Evolutionary conservation across 2,888 invertebrate species (phyloP).

Genomic region (Artemia sinica): DNA sequence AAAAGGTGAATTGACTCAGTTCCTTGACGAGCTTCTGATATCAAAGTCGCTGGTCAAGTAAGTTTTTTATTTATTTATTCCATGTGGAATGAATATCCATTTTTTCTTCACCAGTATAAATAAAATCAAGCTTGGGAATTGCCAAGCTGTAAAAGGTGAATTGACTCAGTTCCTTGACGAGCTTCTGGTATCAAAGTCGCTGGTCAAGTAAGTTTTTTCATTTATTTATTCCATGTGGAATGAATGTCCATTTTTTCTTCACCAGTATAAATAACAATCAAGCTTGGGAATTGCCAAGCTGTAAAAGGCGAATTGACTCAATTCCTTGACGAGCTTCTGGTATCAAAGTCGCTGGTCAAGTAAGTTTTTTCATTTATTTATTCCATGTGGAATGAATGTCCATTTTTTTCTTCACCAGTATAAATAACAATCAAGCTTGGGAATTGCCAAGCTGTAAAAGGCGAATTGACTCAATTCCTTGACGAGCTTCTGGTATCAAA

Average conservation of each 20-base stretch:
- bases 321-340: constrained; percentile 95
- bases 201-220: constrained; percentile 50
- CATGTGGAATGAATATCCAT: no score
- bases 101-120: constrained; percentile 33
- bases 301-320: constrained; percentile 88
- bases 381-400: no score
- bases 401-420: no score
- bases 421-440: constrained; percentile 86
- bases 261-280: constrained; percentile 60
- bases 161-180: constrained; percentile 98
- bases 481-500: constrained; percentile 97
- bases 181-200: constrained; percentile 83
- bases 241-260: no score
- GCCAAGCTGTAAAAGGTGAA: constrained; percentile 82
- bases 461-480: constrained; percentile 91
- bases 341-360: constrained; percentile 83
- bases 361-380: constrained; percentile 30
- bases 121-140: constrained; percentile 88
- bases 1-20: constrained; percentile 85
- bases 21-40: constrained; percentile 96
- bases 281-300: constrained; percentile 83
- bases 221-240: no score
- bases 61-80: background rate
- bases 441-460: constrained; percentile 82
- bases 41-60: constrained; percentile 81